Evolutionary conservation across 2,888 invertebrate species (phyloP).

Genomic region (Therioaphis trifolii): DNA sequence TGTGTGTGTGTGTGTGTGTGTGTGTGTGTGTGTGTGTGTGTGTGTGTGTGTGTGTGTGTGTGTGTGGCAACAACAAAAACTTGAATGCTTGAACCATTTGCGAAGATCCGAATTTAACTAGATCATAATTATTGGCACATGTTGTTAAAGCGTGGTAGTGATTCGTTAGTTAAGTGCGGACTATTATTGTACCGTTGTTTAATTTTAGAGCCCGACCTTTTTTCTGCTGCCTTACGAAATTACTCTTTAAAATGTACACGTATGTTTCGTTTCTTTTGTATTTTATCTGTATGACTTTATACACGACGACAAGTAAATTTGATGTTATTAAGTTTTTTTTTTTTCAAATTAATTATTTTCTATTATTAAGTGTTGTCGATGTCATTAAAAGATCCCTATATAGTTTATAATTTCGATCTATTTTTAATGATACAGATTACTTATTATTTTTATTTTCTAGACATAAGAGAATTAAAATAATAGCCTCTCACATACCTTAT

Average conservation of each 20-base stretch:
- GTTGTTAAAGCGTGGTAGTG: constrained; percentile 23
- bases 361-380: background rate
- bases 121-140: constrained; percentile 54
- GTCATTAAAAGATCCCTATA: background rate
- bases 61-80: background rate
- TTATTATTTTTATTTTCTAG: background rate
- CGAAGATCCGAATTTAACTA: constrained; percentile 30
- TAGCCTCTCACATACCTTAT: background rate
- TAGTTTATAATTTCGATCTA: background rate
- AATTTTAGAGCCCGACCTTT: constrained; percentile 57
- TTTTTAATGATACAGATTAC: background rate
- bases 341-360: constrained; percentile 19
- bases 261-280: background rate
- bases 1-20: too few relatives aligned
- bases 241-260: background rate
- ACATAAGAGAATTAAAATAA: background rate
- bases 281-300: background rate
- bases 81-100: background rate
- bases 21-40: too few relatives aligned
- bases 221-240: constrained; percentile 20
- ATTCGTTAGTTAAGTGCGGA: constrained; percentile 53
- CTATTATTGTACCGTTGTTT: constrained; percentile 58
- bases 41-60: too few relatives aligned
- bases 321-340: background rate
- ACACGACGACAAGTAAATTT: background rate